Conservation (phyloP, 2,797 vertebrate genomes). For the Taeniopygia guttata region DNA sequence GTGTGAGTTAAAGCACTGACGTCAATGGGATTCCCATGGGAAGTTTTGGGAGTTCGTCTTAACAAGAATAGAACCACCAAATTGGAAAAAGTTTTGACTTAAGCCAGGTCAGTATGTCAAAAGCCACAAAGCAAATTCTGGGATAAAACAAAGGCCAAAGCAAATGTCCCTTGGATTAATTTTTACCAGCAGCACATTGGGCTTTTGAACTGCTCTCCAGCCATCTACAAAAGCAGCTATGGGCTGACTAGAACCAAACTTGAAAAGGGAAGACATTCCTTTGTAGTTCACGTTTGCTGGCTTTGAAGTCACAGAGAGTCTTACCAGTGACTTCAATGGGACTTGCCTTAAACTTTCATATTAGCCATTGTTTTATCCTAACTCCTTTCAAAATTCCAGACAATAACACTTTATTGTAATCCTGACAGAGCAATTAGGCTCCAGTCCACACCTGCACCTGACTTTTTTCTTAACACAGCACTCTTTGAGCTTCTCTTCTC, state of each 20-base stretch:
- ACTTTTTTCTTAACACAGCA: neutral
- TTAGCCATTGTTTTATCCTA: constrained; percentile 60
- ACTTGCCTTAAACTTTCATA: constrained; percentile 26
- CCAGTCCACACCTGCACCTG: constrained; percentile 29
- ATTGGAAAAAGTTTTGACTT: neutral
- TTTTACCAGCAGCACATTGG: neutral
- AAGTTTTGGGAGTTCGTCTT: neutral
- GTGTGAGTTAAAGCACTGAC: neutral
- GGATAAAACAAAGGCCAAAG: constrained; percentile 26
- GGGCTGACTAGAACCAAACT: constrained; percentile 19
- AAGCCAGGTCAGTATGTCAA: neutral
- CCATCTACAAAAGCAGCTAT: constrained; percentile 14
- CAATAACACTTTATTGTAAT: constrained; percentile 56
- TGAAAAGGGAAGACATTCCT: constrained; percentile 52
- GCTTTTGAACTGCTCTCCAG: constrained; percentile 19
- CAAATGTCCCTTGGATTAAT: constrained; percentile 9
- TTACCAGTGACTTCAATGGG: constrained; percentile 54
- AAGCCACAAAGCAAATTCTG: neutral
- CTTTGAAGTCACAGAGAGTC: constrained; percentile 56
- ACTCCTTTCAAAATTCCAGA: constrained; percentile 53
- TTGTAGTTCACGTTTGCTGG: constrained; percentile 10
- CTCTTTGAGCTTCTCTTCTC: constrained; percentile 35
- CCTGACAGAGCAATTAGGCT: constrained; percentile 62
- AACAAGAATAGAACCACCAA: neutral
- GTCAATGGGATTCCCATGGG: neutral